Percentiles rank a stretch among this genome's conserved stretches.
These are phyloP conservation scores for Protodeltote pygarga DNA, from an alignment of 2,888 invertebrate genomes.

Conservation along the genomic window DNA sequence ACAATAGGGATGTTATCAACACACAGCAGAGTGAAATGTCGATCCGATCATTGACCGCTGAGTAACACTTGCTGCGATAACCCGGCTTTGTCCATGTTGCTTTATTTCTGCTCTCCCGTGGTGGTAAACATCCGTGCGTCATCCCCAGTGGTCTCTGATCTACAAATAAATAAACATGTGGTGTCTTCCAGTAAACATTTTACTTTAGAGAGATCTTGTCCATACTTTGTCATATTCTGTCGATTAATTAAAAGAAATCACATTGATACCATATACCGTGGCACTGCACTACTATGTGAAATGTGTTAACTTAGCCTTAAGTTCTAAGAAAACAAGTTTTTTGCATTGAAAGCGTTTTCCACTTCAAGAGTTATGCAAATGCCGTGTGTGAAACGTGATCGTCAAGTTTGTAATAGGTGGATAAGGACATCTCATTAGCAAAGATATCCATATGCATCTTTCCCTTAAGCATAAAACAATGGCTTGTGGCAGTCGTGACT, in stretches of 20 bases:
- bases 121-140: conserved; percentile 83
- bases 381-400: conserved; percentile 35
- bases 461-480: conserved; percentile 51
- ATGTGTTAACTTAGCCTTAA: conserved; percentile 7
- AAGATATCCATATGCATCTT: conserved; percentile 43
- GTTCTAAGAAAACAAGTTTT: conserved; percentile 12
- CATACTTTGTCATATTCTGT: conserved; percentile 18
- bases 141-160: conserved; percentile 73
- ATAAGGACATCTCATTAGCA: conserved; percentile 39
- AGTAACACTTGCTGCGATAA: conserved; percentile 72
- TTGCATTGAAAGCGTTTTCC: conserved; percentile 21
- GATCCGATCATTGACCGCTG: conserved; percentile 74
- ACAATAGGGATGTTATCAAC: conserved; percentile 75
- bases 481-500: conserved; percentile 53
- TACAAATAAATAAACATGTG: conserved; percentile 80
- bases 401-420: conserved; percentile 27
- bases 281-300: conserved; percentile 1
- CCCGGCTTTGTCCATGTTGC: conserved; percentile 67
- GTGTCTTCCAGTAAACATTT: conserved; percentile 50
- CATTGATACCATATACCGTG: conserved; percentile 6
- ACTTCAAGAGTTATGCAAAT: conserved; percentile 37
- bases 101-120: conserved; percentile 82
- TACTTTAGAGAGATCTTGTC: conserved; percentile 44
- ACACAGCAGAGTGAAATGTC: conserved; percentile 63
- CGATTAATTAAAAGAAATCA: neutral